A percentile compares a stretch with the other conserved stretches of the same genome.
Evolutionary conservation across 2,888 invertebrate genomes (phyloP).

Genomic region (Odiellus spinosus): DNA sequence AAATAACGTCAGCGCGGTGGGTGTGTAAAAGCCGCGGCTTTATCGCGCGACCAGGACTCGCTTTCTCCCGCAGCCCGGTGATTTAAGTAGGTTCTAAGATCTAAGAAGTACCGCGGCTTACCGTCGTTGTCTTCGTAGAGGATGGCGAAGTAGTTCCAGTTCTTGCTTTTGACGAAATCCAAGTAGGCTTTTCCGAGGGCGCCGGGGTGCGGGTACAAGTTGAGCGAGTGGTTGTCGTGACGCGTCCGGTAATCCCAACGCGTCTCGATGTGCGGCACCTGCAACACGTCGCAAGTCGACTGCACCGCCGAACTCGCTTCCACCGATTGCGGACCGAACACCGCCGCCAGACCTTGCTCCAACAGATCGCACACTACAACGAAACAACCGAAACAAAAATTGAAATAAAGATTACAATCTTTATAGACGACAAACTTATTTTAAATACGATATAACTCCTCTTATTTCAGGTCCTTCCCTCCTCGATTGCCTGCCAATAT

Average conservation of each 20-base stretch:
- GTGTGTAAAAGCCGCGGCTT: too few species aligned
- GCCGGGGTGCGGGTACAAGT: slow-evolving; percentile 30
- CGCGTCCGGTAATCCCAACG: slow-evolving; percentile 20
- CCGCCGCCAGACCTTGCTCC: slow-evolving; percentile 21
- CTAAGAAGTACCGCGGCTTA: too few species aligned
- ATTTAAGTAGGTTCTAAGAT: too few species aligned
- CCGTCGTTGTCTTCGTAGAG: slow-evolving; percentile 32
- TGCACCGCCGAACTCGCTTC: slow-evolving; percentile 31
- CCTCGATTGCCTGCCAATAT: too few species aligned
- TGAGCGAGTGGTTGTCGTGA: slow-evolving; percentile 26
- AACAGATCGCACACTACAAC: slow-evolving; percentile 20
- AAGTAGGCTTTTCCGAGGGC: slow-evolving; percentile 28
- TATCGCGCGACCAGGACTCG: too few species aligned
- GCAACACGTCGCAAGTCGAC: slow-evolving; percentile 31
- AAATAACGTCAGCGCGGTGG: too few species aligned
- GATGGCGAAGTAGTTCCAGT: slow-evolving; percentile 31
- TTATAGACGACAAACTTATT: too few species aligned
- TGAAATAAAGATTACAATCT: too few species aligned
- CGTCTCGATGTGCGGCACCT: slow-evolving; percentile 32
- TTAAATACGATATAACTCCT: too few species aligned
- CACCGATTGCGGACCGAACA: slow-evolving; percentile 31
- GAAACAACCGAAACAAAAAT: slow-evolving; percentile 4
- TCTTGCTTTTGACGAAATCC: slow-evolving; percentile 27
- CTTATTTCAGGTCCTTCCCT: too few species aligned
- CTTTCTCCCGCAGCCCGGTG: too few species aligned